Conservation (phyloP, 2,888 invertebrate genomes). For the Agrilus mali region DNA sequence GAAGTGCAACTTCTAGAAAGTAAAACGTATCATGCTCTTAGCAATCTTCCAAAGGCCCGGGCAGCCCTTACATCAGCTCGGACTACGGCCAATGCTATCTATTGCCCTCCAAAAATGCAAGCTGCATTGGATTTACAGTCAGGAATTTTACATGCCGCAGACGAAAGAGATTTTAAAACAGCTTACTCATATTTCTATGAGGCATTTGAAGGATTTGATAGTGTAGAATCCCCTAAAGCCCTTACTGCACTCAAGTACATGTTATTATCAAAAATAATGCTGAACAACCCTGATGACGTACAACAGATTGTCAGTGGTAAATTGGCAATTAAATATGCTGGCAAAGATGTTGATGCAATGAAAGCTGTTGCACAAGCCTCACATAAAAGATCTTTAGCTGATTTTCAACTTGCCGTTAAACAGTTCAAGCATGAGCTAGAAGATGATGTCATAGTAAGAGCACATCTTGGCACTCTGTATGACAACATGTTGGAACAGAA, state of each 20-base stretch:
- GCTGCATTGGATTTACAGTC: constrained; percentile 95
- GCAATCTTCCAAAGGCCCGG: constrained; percentile 91
- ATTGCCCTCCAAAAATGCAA: constrained; percentile 98
- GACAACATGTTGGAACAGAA: constrained; percentile 99
- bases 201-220: constrained; percentile 97
- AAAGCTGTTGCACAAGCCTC: constrained; percentile 92
- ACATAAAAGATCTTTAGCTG: constrained; percentile 90
- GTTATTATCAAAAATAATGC: constrained; percentile 97
- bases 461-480: constrained; percentile 92
- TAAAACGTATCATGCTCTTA: constrained; percentile 95
- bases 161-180: constrained; percentile 98
- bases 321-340: constrained; percentile 91
- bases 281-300: constrained; percentile 93
- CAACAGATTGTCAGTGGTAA: constrained; percentile 92
- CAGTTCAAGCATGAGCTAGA: constrained; percentile 80
- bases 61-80: constrained; percentile 95
- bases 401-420: constrained; percentile 84
- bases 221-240: constrained; percentile 84
- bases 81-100: constrained; percentile 99
- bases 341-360: constrained; percentile 96
- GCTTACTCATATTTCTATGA: constrained; percentile 99
- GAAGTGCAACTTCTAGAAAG: constrained; percentile 97
- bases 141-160: constrained; percentile 98
- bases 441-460: constrained; percentile 92
- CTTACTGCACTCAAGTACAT: constrained; percentile 96